These are phyloP conservation scores for Eupithecia subumbrata DNA, from an alignment of 2,888 invertebrate species.

Conservation along the genomic window DNA sequence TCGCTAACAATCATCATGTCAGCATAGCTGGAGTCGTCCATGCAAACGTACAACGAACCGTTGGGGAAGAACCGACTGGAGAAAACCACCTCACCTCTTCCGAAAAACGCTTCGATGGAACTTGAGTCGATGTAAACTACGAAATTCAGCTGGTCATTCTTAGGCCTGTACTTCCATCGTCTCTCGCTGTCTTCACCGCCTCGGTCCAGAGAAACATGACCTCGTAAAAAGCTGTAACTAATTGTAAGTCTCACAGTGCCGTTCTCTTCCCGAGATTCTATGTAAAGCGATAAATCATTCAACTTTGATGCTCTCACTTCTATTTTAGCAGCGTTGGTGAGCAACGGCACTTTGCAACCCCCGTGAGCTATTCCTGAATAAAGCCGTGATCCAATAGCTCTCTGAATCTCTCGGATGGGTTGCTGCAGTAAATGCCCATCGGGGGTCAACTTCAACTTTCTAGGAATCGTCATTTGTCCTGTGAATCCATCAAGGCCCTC, in stretches of 20 bases:
- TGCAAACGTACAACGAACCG: slow-evolving; percentile 46
- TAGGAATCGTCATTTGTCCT: slow-evolving; percentile 70
- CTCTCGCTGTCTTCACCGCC: slow-evolving; percentile 66
- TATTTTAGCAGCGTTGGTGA: slow-evolving; percentile 64
- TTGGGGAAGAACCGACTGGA: slow-evolving; percentile 66
- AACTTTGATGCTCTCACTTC: slow-evolving; percentile 46
- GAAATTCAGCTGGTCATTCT: slow-evolving; percentile 44
- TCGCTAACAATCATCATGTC: slow-evolving; percentile 46
- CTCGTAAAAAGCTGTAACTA: slow-evolving; percentile 51
- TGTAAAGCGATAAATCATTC: slow-evolving; percentile 52
- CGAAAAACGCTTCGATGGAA: slow-evolving; percentile 66
- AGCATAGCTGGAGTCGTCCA: slow-evolving; percentile 44
- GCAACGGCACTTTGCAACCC: slow-evolving; percentile 42
- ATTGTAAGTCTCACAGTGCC: slow-evolving; percentile 49
- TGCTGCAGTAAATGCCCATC: slow-evolving; percentile 60
- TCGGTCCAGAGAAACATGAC: slow-evolving; percentile 62
- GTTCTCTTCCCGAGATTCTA: slow-evolving; percentile 53
- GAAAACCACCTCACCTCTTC: slow-evolving; percentile 64
- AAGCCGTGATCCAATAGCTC: slow-evolving; percentile 46
- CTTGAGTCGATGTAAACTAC: slow-evolving; percentile 65
- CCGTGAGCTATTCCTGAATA: slow-evolving; percentile 47
- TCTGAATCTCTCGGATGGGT: slow-evolving; percentile 55
- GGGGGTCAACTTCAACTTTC: slow-evolving; percentile 56
- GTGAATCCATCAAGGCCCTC: slow-evolving; percentile 69
- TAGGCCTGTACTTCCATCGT: slow-evolving; percentile 62